Evolutionary conservation across 2,797 vertebrate genomes (phyloP), one percentile per base, ranked within the genome.

Genomic region (Acrossocheilus wenchowensis): DNA sequence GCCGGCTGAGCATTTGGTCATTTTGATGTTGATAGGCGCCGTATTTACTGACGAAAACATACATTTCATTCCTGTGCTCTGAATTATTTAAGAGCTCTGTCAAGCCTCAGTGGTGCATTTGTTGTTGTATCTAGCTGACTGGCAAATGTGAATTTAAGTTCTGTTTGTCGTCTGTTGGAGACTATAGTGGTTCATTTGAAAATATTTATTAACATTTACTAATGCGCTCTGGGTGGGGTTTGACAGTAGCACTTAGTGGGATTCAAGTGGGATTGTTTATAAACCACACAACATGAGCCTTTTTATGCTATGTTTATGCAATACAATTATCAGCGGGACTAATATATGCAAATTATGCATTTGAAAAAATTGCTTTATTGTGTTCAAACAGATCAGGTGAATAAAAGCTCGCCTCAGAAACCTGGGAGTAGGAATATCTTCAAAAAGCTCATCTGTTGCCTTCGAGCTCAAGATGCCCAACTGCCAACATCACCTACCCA

Each of bases 391-490:
- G 97, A 95, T 92, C 95, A 96, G 94, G 95, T 96, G 93, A 96
- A 95, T 94, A 96, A 94, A 71, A 87, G 94, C 96, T 85, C 95
- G 95, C 86, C 96, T 96, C 83, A 96, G 96, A 95, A 97, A 97
- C 97, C 96, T 36, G 95, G 95, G 88, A 96, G 96, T 90, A 96
- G 96, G 88, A 97, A 95, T 92, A 96, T 97, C 95, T 97, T 97
- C 92, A 96, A 96, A 93, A 96, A 96, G 0, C 94, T 98, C 89
- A 97, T 97, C 95, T 97, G 96, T 91, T 98, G 97, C 96, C 94
- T 97, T 88, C 94, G 95, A 77, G 92, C 96, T 90, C 96, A 96
- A 94, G 96, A 97, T 97, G 96, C 94, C 88, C 93, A 94, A 89
- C 96, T 96, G 91, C 90, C 92, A 74, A 91, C 90, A 15, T 93